Conservation (phyloP, 2,888 invertebrate species). For the Eupithecia pulchellata region DNA sequence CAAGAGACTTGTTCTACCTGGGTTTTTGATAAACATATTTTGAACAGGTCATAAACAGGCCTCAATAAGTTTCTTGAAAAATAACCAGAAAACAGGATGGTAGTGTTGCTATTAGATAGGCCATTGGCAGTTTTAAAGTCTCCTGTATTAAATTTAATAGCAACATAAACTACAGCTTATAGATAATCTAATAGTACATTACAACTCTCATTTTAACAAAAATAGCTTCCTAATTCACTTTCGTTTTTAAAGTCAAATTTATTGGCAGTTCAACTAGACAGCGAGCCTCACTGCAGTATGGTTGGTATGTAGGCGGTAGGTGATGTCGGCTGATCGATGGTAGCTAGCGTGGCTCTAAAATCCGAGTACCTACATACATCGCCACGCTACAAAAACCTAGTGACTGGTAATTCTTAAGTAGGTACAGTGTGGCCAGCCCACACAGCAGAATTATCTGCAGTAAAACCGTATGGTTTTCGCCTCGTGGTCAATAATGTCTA, state of each 20-base stretch:
- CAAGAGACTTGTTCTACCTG: slow-evolving; percentile 6
- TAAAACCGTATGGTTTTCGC: too few relatives aligned
- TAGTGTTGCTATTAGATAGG: neutral
- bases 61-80: neutral
- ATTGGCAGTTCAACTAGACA: neutral
- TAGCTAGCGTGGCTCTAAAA: too few relatives aligned
- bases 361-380: too few relatives aligned
- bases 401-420: too few relatives aligned
- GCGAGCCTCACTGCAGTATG: too few relatives aligned
- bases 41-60: neutral
- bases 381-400: too few relatives aligned
- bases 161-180: slow-evolving; percentile 18
- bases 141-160: slow-evolving; percentile 15
- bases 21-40: neutral
- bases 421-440: too few relatives aligned
- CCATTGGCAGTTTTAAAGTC: neutral
- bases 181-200: neutral
- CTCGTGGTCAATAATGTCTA: too few relatives aligned
- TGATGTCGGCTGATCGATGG: too few relatives aligned
- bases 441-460: too few relatives aligned
- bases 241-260: neutral
- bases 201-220: neutral
- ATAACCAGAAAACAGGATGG: neutral
- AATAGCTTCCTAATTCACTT: neutral
- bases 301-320: too few relatives aligned